Evolutionary conservation across 1,140 invertebrate species (phyloP).

Genomic region (Aphelenchoides besseyi): DNA sequence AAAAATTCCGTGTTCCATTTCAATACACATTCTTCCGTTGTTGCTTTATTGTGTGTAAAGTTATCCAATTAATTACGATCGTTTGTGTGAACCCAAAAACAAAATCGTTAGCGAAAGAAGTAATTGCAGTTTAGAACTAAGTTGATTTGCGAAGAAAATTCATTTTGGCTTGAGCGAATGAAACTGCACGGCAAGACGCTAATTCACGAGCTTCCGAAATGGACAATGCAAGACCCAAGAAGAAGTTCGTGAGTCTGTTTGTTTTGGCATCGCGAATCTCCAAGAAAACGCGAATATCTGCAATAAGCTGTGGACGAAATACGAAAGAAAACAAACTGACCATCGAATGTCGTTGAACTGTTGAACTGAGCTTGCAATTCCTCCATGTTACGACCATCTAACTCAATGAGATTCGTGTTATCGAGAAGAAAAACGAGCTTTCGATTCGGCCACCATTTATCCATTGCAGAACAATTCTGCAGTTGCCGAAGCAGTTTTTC

Average conservation of each 20-base stretch:
- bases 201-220: background rate
- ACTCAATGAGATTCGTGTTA: background rate
- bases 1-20: background rate
- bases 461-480: background rate
- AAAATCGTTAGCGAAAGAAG: background rate
- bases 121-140: background rate
- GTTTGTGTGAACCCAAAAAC: background rate
- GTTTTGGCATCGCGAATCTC: background rate
- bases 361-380: background rate
- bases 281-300: background rate
- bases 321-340: background rate
- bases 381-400: background rate
- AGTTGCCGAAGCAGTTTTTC: background rate
- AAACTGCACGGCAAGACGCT: background rate
- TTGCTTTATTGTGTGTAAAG: background rate
- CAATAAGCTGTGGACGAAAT: background rate
- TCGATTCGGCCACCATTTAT: conserved; percentile 15
- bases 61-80: background rate
- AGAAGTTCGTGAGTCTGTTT: background rate
- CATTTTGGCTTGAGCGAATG: background rate
- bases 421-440: conserved; percentile 1
- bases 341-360: background rate
- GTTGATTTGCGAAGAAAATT: background rate
- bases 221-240: background rate
- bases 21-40: conserved; percentile 1